phyloP scores from a whole-genome alignment of 1,140 invertebrate genomes.

The Homalodisca vitripennis region DNA sequence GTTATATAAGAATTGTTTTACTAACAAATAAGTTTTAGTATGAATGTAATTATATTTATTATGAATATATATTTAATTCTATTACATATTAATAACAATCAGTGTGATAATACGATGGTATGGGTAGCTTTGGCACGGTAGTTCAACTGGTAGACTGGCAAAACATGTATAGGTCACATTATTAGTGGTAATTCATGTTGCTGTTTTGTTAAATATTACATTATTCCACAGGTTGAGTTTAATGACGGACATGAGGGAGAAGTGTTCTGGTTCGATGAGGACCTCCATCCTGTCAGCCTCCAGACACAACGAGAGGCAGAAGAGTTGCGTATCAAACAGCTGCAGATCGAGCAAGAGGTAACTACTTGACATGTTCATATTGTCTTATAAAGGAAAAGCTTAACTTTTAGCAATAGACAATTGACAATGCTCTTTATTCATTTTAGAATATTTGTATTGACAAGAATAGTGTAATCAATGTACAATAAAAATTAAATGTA shows the following conservation, averaged over 20 bases:
- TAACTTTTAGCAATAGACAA: background rate
- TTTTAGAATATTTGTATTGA: background rate
- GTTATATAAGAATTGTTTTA: too few relatives aligned
- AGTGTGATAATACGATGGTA: too few relatives aligned
- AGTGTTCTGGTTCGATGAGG: constrained; percentile 37
- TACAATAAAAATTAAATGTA: background rate
- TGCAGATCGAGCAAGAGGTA: constrained; percentile 62
- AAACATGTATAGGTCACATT: too few relatives aligned
- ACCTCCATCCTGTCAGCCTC: constrained; percentile 43
- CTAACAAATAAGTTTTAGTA: too few relatives aligned
- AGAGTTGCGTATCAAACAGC: constrained; percentile 54
- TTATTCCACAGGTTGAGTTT: too few relatives aligned
- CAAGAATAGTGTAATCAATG: background rate
- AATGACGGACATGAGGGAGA: constrained; percentile 34
- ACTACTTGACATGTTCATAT: constrained; percentile 28
- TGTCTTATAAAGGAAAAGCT: background rate
- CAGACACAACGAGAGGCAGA: constrained; percentile 51
- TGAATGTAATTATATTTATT: too few relatives aligned
- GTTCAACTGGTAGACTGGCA: too few relatives aligned
- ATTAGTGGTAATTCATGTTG: too few relatives aligned
- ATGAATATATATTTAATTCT: too few relatives aligned
- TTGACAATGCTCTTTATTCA: background rate
- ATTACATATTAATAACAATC: too few relatives aligned
- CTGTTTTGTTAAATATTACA: too few relatives aligned
- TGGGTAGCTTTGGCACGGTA: too few relatives aligned